Base-by-base conservation (phyloP, 2,113 vertebrate genomes). In the Nothoprocta perdicaria region DNA sequence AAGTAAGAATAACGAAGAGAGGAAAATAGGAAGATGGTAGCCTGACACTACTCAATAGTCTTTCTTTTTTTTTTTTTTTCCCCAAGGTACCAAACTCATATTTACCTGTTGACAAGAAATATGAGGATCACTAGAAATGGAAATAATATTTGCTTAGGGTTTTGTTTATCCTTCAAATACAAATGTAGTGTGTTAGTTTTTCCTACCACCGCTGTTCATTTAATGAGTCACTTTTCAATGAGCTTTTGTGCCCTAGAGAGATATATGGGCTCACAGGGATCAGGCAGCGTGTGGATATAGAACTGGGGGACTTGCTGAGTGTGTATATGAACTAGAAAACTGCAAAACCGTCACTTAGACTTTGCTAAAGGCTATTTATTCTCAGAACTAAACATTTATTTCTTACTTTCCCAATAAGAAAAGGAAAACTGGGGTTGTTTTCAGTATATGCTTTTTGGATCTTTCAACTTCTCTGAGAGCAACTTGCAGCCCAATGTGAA, bases 211-310 rank as follows among this genome's bases (percentile, higher is more conserved):
- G 45, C 14, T 82, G n/a, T 76, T 92, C 71, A 38, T 92, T 86
- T 90, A 88, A 93, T 94, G 92, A 84, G 74, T 62, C 68, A 57
- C 80, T 92, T 88, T 86, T 82, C 83, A 72, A 67, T 31, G 65
- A 74, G 5, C 24, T 91, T 95, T 92, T 63, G 55, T 55, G 58
- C 40, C 78, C 60, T 77, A 45, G 78, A 93, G 90, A 93, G 41
- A 91, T 93, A 63, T 71, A 68, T 67, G 52, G 76, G 33, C 38
- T 91, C 94, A 91, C 93, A 96, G 62, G 62, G 60, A 84, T 88
- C 50, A 84, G 81, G 84, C 60, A 24, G 33, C 41, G 18, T 61
- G 73, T n/a, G 50, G 43, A 43, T 66, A 72, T 41, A 88, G 81
- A 82, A 41, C 27, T 52, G 13, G 41, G 73, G 88, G 73, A 61